Percentiles rank a stretch among this genome's conserved stretches.
Conservation (phyloP, 2,888 invertebrate species). For the Druceiella hillmani region DNA sequence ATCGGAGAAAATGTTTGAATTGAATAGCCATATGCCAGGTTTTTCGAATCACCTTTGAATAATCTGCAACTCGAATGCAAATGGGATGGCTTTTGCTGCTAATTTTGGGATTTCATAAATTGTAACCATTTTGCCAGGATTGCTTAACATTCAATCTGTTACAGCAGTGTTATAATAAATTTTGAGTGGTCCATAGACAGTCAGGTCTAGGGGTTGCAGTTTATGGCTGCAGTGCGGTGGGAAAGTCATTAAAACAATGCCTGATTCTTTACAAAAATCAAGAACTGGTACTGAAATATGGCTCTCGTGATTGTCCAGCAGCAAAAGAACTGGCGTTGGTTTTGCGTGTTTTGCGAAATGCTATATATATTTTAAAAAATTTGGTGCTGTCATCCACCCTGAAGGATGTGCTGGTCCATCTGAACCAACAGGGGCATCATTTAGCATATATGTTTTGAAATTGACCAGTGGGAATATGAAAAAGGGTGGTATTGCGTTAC, state of each 20-base stretch:
- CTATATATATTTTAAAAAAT: constrained; percentile 18
- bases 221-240: constrained; percentile 21
- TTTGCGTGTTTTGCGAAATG: too few species aligned
- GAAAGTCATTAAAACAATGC: constrained; percentile 19
- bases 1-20: constrained; percentile 2
- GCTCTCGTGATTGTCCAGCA: constrained; percentile 23
- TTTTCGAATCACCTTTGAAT: constrained; percentile 10
- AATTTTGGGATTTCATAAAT: constrained; percentile 20
- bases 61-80: constrained; percentile 7
- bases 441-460: constrained; percentile 21
- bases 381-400: constrained; percentile 23
- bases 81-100: too few species aligned
- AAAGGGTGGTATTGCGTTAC: constrained; percentile 16
- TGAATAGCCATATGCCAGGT: constrained; percentile 3
- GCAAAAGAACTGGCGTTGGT: constrained; percentile 21
- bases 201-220: constrained; percentile 20
- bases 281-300: too few species aligned
- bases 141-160: constrained; percentile 15
- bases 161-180: constrained; percentile 14
- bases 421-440: constrained; percentile 22
- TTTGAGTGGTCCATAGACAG: constrained; percentile 23
- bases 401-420: constrained; percentile 22
- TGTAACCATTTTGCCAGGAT: constrained; percentile 20
- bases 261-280: constrained; percentile 18
- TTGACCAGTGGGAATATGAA: constrained; percentile 20